These are phyloP conservation scores for Cacatua alba DNA, from an alignment of 2,113 vertebrate genomes.

Conservation along the genomic window DNA sequence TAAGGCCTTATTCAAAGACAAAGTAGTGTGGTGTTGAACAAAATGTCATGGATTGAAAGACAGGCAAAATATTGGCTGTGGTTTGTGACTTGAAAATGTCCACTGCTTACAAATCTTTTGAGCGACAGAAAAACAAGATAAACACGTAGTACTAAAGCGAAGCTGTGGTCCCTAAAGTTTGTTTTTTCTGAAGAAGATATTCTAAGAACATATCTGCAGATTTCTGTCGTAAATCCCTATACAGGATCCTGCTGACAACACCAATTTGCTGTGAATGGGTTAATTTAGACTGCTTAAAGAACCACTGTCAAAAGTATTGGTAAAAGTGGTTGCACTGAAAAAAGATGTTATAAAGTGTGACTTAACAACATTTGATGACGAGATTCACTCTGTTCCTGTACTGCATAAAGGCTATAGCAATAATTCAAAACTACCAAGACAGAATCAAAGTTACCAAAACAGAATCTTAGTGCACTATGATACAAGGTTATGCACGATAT, in stretches of 20 bases:
- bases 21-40: not conserved
- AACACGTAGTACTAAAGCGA: not conserved
- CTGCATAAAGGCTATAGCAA: not conserved
- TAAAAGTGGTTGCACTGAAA: not conserved
- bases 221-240: not conserved
- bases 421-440: not conserved
- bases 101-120: not conserved
- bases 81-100: not conserved
- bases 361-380: not conserved
- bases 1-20: not conserved
- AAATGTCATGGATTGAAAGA: not conserved
- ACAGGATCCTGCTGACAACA: not conserved
- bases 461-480: not conserved
- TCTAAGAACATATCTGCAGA: not conserved
- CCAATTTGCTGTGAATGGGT: not conserved
- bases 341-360: not conserved
- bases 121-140: not conserved
- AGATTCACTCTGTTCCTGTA: not conserved
- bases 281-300: not conserved
- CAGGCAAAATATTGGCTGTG: not conserved
- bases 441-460: not conserved
- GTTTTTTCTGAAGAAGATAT: not conserved
- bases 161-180: not conserved
- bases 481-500: fast-evolving
- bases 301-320: not conserved